Evolutionary conservation across 2,113 vertebrate genomes (phyloP), one percentile per base, ranked within the genome.

Genomic region (Seriola rivoliana): DNA sequence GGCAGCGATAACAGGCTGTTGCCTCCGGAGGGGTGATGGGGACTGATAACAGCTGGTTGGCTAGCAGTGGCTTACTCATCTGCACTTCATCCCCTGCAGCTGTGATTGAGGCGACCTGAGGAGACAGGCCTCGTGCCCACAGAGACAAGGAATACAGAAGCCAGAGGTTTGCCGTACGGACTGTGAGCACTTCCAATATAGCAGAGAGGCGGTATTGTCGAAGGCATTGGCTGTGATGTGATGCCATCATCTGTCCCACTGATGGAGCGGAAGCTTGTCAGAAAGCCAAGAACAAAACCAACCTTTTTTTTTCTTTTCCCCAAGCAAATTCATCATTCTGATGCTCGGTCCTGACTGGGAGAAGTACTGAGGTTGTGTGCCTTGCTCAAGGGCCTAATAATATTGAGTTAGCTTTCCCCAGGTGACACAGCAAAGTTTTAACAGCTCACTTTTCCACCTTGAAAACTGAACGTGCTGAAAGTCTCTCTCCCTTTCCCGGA

Each of bases 381-480:
- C 76, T 84, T 84, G 89, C 88, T 86, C 67, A 65, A 82, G 85
- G 85, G 80, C 55, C 71, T 80, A 80, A 88, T 86, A 91, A 88
- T 69, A 17, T 57, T 8, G 73, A 70, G 65, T 88, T 88, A 86
- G 59, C 29, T 25, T 44, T 75, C 65, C 71, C 76, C 19, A 16
- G 73, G 57, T 79, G 63, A 65, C 54, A 9, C 4, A 69, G 57
- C 34, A 82, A 71, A 52, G 62, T 75, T 83, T 69, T 40, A 32
- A 66, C 34, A 32, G 13, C 71, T 71, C 46, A 48, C 23, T 59
- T 67, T 50, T 50, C n/a, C 59, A 63, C 48, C 57, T 55, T 17
- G 19, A 50, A 79, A 79, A 58, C 55, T 25, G 42, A 73, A 73
- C 4, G 7, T 21, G 40, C 25, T 25, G 44, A 75, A 63, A 48